These are phyloP conservation scores for Bombus affinis DNA, from an alignment of 1,140 invertebrate species.

Conservation along the genomic window DNA sequence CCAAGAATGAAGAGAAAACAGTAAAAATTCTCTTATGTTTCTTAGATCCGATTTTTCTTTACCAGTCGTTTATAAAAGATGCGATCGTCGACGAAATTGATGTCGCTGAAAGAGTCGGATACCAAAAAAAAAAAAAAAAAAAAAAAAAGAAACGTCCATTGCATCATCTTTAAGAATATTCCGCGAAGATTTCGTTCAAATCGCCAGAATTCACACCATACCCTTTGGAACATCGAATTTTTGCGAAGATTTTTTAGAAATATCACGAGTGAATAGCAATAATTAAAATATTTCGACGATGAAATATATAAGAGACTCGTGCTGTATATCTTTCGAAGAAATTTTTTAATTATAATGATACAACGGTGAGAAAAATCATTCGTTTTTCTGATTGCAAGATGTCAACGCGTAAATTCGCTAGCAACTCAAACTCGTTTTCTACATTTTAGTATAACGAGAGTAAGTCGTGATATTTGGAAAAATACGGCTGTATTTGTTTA, in stretches of 20 bases:
- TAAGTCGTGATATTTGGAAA: not conserved
- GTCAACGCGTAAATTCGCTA: not conserved
- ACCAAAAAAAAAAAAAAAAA: not conserved
- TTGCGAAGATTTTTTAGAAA: constrained; percentile 6
- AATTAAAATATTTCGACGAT: not conserved
- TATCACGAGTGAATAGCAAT: not conserved
- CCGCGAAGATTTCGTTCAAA: not conserved
- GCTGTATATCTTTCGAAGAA: not conserved
- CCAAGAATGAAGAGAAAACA: constrained; percentile 16
- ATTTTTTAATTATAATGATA: not conserved
- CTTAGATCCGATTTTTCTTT: constrained; percentile 26
- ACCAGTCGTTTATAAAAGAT: not conserved
- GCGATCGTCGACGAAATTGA: not conserved
- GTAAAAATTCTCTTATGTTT: constrained; percentile 32
- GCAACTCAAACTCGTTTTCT: not conserved
- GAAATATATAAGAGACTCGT: too few relatives aligned
- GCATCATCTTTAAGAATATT: not conserved
- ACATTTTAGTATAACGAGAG: too few relatives aligned
- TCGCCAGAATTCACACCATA: not conserved
- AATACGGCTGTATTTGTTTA: not conserved
- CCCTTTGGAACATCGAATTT: constrained; percentile 23
- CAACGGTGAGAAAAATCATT: not conserved
- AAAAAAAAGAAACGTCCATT: constrained; percentile 12
- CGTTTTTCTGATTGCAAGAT: not conserved
- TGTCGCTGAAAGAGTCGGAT: constrained; percentile 1